Evolutionary conservation across 1,140 invertebrate genomes (phyloP).

Genomic region (Nasonia vitripennis): DNA sequence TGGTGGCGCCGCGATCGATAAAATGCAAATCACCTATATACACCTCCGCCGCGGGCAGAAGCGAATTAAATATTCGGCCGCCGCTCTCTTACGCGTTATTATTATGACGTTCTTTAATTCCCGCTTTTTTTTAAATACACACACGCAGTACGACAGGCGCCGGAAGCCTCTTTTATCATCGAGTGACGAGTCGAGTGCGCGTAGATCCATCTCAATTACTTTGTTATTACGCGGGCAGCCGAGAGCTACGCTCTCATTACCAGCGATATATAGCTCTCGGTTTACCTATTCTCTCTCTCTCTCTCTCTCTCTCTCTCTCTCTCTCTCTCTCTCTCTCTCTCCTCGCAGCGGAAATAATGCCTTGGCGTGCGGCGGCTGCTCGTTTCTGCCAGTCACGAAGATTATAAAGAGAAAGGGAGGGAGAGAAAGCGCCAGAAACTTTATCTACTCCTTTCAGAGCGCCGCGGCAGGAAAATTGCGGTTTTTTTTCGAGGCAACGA

Average conservation of each 20-base stretch:
- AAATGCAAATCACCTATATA: not conserved
- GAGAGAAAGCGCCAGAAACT: not conserved
- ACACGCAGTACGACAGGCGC: not conserved
- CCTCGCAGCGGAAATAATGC: not conserved
- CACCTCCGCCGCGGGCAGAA: not conserved
- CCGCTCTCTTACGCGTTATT: not conserved
- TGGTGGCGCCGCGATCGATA: not conserved
- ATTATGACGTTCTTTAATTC: not conserved
- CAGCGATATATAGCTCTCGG: not conserved
- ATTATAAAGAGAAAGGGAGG: not conserved
- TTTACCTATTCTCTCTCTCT: not conserved
- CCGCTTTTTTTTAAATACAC: not conserved
- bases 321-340: not conserved
- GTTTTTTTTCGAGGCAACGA: not conserved
- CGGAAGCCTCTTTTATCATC: conserved; percentile 38
- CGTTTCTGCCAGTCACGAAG: not conserved
- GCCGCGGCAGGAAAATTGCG: not conserved
- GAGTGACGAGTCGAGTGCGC: conserved; percentile 37
- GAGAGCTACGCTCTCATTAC: conserved; percentile 2
- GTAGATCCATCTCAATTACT: conserved; percentile 61
- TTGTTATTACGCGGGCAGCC: conserved; percentile 55
- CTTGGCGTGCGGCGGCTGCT: not conserved
- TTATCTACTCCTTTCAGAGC: not conserved
- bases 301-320: no score
- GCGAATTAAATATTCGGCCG: not conserved